phyloP scores from a whole-genome alignment of 2,797 vertebrate species.

The Macropodus opercularis region DNA sequence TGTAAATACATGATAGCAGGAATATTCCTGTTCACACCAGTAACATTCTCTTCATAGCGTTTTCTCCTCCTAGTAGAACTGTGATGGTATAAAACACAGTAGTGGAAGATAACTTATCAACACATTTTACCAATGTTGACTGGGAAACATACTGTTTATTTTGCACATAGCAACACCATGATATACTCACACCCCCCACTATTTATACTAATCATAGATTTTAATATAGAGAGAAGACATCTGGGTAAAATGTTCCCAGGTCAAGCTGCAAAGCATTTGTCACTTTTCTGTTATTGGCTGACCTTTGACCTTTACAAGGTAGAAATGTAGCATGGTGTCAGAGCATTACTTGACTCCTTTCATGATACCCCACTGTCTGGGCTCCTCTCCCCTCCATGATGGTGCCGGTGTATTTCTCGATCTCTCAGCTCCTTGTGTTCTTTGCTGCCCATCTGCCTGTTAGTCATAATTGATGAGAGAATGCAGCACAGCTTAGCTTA shows the following conservation, averaged over 20 bases:
- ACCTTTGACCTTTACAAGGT: slow-evolving; percentile 38
- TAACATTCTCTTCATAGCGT: slow-evolving; percentile 5
- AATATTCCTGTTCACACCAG: slow-evolving; percentile 26
- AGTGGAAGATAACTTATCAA: slow-evolving; percentile 19
- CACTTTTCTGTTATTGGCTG: slow-evolving; percentile 39
- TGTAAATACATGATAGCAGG: slow-evolving; percentile 59
- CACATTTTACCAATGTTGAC: slow-evolving; percentile 15
- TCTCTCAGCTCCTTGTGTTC: slow-evolving; percentile 56
- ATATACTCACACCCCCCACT: neutral
- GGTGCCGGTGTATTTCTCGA: slow-evolving; percentile 34
- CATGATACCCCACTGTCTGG: neutral
- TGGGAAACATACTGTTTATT: neutral
- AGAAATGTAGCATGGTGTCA: slow-evolving; percentile 10
- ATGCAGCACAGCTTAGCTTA: slow-evolving; percentile 34
- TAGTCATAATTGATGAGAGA: slow-evolving; percentile 41
- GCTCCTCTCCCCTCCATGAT: slow-evolving; percentile 11
- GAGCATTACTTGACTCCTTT: slow-evolving; percentile 5
- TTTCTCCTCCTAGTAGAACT: slow-evolving; percentile 1
- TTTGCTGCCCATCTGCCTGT: slow-evolving; percentile 47
- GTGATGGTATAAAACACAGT: slow-evolving; percentile 1
- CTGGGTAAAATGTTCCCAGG: slow-evolving; percentile 27
- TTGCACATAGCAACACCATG: neutral
- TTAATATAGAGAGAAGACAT: slow-evolving; percentile 15
- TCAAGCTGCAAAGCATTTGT: too few species aligned
- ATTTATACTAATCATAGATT: neutral